Evolutionary conservation across 2,888 invertebrate species (phyloP).

Genomic region (Scrobipalpa atriplicella): DNA sequence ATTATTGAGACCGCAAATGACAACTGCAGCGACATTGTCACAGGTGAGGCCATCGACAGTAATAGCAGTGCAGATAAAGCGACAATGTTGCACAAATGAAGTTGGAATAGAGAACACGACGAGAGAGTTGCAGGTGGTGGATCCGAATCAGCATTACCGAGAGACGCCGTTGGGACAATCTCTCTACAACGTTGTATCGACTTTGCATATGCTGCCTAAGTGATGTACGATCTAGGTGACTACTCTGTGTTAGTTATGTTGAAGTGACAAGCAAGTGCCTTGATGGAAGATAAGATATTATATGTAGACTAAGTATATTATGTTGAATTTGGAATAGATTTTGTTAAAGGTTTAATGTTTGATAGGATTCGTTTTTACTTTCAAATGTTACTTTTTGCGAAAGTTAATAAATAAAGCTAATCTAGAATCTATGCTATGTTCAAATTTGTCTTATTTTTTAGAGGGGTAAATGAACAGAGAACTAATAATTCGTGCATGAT

Average conservation of each 20-base stretch:
- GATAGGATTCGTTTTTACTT: too few species aligned
- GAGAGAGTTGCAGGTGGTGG: slow-evolving; percentile 64
- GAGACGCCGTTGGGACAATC: slow-evolving; percentile 56
- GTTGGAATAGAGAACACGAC: slow-evolving; percentile 60
- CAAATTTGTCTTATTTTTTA: too few species aligned
- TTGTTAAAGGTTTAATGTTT: too few species aligned
- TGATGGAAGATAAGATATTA: neutral
- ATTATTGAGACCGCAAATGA: slow-evolving; percentile 1
- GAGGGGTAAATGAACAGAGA: too few species aligned
- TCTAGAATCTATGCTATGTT: too few species aligned
- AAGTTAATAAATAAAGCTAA: too few species aligned
- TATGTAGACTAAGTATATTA: too few species aligned
- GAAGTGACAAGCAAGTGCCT: neutral
- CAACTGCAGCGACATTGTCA: slow-evolving; percentile 10
- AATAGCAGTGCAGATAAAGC: slow-evolving; percentile 26
- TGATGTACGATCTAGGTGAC: slow-evolving; percentile 39
- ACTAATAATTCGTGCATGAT: too few species aligned
- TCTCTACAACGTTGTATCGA: slow-evolving; percentile 53
- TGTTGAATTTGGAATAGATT: too few species aligned
- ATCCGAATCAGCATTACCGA: slow-evolving; percentile 60
- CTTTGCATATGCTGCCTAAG: slow-evolving; percentile 57
- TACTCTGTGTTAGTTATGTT: slow-evolving; percentile 33
- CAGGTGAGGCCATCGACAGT: slow-evolving; percentile 1
- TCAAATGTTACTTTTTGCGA: too few species aligned
- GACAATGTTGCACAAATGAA: slow-evolving; percentile 54